Conservation (phyloP, 2,113 vertebrate genomes). For the Catagonus wagneri region DNA sequence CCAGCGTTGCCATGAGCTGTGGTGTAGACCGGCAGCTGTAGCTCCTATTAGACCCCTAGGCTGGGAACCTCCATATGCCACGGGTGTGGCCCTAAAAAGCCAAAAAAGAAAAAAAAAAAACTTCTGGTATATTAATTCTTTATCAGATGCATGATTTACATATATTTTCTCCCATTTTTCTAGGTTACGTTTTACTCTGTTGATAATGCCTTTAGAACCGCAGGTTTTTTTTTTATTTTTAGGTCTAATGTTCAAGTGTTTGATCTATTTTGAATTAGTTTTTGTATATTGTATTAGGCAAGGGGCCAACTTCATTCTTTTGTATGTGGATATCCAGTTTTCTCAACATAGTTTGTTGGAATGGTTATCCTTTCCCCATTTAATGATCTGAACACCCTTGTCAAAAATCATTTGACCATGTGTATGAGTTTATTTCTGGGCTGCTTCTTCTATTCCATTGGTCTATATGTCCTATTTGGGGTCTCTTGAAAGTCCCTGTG, state of each 20-base stretch:
- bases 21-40: too few relatives aligned
- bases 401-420: neutral
- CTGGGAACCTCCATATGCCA: too few relatives aligned
- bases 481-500: neutral
- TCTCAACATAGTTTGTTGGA: neutral
- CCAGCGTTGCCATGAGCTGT: too few relatives aligned
- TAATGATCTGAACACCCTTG: neutral
- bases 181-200: neutral
- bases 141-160: neutral
- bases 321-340: neutral
- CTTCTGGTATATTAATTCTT: neutral
- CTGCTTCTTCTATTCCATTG: neutral
- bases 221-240: neutral
- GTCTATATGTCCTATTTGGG: neutral
- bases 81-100: too few relatives aligned
- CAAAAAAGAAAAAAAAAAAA: too few relatives aligned
- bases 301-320: neutral
- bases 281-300: neutral
- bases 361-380: neutral
- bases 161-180: neutral
- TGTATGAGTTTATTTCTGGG: neutral
- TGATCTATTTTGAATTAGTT: neutral
- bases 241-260: neutral
- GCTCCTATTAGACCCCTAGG: too few relatives aligned
- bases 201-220: neutral